Evolutionary conservation across 1,140 invertebrate species (phyloP).

Genomic region (Brachionus sp.): DNA sequence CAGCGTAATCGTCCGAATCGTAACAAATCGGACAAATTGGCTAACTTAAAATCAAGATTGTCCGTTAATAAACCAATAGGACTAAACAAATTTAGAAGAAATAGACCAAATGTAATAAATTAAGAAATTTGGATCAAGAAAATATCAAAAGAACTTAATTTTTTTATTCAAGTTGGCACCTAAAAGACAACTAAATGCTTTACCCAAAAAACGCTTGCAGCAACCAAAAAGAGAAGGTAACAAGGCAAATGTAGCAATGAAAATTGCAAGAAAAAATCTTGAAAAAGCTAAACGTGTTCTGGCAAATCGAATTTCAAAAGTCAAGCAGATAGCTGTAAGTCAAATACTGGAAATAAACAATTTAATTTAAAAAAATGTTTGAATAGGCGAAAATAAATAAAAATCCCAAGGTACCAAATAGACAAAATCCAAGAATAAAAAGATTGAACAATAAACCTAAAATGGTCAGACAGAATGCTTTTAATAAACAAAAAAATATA

Average conservation of each 20-base stretch:
- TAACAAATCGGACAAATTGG: not conserved
- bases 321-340: constrained; percentile 2
- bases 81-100: not conserved
- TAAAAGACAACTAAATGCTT: not conserved
- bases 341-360: not conserved
- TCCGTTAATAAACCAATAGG: not conserved
- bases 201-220: not conserved
- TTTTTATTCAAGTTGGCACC: not conserved
- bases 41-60: not conserved
- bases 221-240: not conserved
- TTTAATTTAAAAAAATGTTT: not conserved
- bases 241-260: not conserved
- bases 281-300: constrained; percentile 26
- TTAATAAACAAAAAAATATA: not conserved
- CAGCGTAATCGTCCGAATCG: not conserved
- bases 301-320: not conserved
- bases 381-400: not conserved
- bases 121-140: not conserved
- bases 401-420: not conserved
- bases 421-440: not conserved
- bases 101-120: not conserved
- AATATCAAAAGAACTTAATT: not conserved
- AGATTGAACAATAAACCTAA: not conserved
- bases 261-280: constrained; percentile 27
- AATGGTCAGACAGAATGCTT: not conserved